Evolutionary conservation across 2,888 invertebrate species (phyloP).

Genomic region (Mechanitis messenoides): DNA sequence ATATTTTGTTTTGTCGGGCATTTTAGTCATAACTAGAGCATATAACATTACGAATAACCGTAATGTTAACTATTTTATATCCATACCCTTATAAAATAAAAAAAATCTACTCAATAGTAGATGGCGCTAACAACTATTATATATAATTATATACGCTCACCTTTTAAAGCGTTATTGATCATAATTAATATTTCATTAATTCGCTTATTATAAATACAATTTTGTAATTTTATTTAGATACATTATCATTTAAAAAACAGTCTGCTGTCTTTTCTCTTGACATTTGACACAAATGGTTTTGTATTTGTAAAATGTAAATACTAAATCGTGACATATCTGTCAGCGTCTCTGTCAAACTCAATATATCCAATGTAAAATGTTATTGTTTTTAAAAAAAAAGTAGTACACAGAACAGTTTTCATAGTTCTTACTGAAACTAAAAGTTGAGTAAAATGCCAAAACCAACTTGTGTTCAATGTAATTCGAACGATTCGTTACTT

Average conservation of each 20-base stretch:
- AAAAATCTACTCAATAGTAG: neutral
- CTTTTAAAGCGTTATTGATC: too few species aligned
- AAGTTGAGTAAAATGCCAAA: constrained; percentile 65
- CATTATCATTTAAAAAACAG: neutral
- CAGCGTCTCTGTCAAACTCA: neutral
- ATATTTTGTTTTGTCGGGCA: constrained; percentile 13
- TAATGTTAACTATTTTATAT: too few species aligned
- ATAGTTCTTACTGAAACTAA: constrained; percentile 17
- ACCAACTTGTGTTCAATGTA: constrained; percentile 83
- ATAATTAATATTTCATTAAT: too few species aligned
- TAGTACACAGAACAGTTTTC: too few species aligned
- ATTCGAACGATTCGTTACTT: constrained; percentile 80
- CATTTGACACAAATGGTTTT: too few species aligned
- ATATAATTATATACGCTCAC: too few species aligned
- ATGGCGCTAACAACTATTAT: neutral
- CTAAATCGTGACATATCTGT: neutral
- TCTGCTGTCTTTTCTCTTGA: too few species aligned
- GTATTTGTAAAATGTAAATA: too few species aligned
- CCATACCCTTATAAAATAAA: too few species aligned
- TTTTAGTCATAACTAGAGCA: neutral
- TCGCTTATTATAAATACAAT: too few species aligned
- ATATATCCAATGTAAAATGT: constrained; percentile 15
- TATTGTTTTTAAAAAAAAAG: constrained; percentile 14
- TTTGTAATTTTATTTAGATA: too few species aligned
- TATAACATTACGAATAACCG: neutral